Conservation (phyloP, 1,140 invertebrate genomes). For the Drosophila ambigua region DNA sequence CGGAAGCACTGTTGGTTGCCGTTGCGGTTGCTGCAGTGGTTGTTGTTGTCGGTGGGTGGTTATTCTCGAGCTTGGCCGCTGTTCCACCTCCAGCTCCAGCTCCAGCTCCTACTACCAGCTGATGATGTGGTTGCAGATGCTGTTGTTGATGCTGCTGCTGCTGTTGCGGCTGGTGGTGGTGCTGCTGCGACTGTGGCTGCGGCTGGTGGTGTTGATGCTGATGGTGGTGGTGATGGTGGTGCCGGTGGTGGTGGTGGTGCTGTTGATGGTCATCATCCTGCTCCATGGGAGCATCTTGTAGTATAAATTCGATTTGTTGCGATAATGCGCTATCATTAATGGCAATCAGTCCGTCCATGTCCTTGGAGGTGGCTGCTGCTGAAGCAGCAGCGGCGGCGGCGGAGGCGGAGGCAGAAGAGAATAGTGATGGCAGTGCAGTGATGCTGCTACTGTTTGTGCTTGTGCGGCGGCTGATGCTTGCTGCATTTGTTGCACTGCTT, state of each 20-base stretch:
- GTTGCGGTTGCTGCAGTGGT: slow-evolving; percentile 35
- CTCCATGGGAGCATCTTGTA: slow-evolving; percentile 83
- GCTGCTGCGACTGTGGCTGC: slow-evolving; percentile 26
- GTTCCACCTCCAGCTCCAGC: slow-evolving; percentile 9
- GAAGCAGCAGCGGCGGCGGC: slow-evolving; percentile 44
- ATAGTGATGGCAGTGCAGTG: slow-evolving; percentile 50
- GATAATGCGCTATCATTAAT: slow-evolving; percentile 83
- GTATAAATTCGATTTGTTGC: slow-evolving; percentile 84
- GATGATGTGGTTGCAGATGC: slow-evolving; percentile 25
- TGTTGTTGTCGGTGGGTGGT: slow-evolving; percentile 76
- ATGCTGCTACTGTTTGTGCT: slow-evolving; percentile 24
- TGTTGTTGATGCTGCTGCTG: slow-evolving; percentile 14
- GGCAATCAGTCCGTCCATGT: slow-evolving; percentile 81
- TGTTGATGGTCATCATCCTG: slow-evolving; percentile 69
- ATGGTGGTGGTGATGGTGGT: slow-evolving; percentile 15
- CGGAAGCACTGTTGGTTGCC: slow-evolving; percentile 20
- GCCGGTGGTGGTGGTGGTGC: slow-evolving; percentile 26
- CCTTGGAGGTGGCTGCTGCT: slow-evolving; percentile 59
- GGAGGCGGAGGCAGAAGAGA: slow-evolving; percentile 58
- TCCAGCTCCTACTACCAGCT: slow-evolving; percentile 35
- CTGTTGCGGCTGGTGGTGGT: slow-evolving; percentile 6
- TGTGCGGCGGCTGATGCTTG: slow-evolving; percentile 12
- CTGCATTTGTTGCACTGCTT: slow-evolving; percentile 54
- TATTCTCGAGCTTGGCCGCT: slow-evolving; percentile 27
- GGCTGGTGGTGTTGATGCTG: slow-evolving; percentile 25